phyloP scores from a whole-genome alignment of 2,113 vertebrate species.

The Chloropsis hardwickii region DNA sequence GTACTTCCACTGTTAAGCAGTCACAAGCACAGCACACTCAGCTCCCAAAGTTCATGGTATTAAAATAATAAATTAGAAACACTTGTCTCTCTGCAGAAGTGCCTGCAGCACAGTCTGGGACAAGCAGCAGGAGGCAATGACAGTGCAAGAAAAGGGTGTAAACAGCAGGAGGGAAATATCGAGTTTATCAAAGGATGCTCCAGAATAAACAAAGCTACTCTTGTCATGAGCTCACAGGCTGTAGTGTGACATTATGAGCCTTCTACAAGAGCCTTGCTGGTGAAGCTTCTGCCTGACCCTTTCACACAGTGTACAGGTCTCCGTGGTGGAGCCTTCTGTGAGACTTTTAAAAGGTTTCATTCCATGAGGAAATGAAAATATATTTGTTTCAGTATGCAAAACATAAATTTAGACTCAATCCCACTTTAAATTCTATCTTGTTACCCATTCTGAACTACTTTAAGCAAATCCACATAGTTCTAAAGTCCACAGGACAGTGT shows the following conservation, averaged over 20 bases:
- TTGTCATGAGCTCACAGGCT: background rate
- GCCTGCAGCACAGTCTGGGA: background rate
- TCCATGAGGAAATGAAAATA: background rate
- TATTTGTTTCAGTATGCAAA: background rate
- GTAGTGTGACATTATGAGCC: background rate
- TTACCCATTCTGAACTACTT: background rate
- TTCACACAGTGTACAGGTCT: background rate
- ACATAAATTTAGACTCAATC: background rate
- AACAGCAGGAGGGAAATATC: background rate
- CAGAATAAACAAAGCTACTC: background rate
- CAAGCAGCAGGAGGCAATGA: slow-evolving; percentile 4
- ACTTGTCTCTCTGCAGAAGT: background rate
- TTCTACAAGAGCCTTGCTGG: background rate
- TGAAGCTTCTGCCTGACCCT: background rate
- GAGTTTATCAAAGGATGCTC: background rate
- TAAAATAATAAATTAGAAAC: slow-evolving; percentile 25
- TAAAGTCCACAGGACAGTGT: background rate
- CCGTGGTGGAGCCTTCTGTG: background rate
- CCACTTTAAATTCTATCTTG: background rate
- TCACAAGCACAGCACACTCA: background rate
- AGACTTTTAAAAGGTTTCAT: background rate
- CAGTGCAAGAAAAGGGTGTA: background rate
- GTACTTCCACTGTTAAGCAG: background rate
- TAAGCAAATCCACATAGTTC: background rate
- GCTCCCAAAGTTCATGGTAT: background rate